Evolutionary conservation across 2,888 invertebrate species (phyloP).

Genomic region (Eristalis intricaria): DNA sequence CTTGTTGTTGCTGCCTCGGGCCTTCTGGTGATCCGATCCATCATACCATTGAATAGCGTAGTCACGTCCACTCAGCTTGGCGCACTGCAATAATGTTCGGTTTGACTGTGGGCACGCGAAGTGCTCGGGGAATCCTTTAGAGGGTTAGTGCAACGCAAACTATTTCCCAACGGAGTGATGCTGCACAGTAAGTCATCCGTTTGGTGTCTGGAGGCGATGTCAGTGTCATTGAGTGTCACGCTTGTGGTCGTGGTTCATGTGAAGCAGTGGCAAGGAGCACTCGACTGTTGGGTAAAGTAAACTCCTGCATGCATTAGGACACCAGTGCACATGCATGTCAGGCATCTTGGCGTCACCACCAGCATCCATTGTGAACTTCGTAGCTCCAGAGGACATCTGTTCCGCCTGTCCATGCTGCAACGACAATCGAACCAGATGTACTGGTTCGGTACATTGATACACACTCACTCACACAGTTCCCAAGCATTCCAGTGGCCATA

Average conservation of each 20-base stretch:
- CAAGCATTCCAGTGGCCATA: not conserved
- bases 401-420: not conserved
- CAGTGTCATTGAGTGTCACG: not conserved
- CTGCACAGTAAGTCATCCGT: not conserved
- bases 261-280: not conserved
- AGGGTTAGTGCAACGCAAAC: not conserved
- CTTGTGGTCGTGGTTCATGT: not conserved
- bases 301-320: not conserved
- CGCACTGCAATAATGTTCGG: not conserved
- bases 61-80: not conserved
- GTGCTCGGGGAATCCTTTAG: not conserved
- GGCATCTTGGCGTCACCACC: not conserved
- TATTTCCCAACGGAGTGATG: not conserved
- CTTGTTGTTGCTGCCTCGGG: not conserved
- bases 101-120: not conserved
- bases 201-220: not conserved
- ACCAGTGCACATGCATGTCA: not conserved
- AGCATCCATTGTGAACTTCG: not conserved
- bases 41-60: not conserved
- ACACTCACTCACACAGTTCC: not conserved
- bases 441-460: not conserved
- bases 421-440: not conserved
- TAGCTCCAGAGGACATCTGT: not conserved
- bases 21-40: not conserved
- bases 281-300: not conserved